Evolutionary conservation across 2,888 invertebrate species (phyloP).

Genomic region (Timandra comae): DNA sequence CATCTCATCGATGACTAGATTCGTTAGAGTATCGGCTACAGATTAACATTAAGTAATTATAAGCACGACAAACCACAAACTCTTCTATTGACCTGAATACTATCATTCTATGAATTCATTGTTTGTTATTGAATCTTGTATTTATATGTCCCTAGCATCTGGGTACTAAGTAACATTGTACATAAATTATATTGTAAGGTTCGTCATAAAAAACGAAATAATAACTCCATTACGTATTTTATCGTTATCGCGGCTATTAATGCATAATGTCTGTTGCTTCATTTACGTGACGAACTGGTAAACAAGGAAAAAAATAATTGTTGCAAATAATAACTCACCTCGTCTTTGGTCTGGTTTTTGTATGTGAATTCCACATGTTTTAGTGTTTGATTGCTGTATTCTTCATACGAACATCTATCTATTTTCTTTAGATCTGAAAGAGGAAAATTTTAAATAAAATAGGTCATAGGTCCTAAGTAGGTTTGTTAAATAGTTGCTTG

Average conservation of each 20-base stretch:
- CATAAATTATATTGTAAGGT: no score
- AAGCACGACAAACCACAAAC: slow-evolving; percentile 23
- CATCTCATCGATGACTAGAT: no score
- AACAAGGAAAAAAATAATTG: slow-evolving; percentile 17
- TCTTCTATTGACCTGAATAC: slow-evolving; percentile 26
- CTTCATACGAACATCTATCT: slow-evolving; percentile 85
- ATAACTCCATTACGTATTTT: no score
- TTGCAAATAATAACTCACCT: slow-evolving; percentile 41
- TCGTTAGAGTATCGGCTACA: no score
- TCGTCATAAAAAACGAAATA: no score
- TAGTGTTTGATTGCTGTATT: slow-evolving; percentile 82
- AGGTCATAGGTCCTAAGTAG: no score
- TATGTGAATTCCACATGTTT: slow-evolving; percentile 78
- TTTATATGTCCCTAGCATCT: background rate
- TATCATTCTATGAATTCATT: slow-evolving; percentile 12
- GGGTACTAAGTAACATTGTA: no score
- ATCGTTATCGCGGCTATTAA: no score
- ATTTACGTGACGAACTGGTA: slow-evolving; percentile 9
- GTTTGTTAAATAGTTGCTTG: no score
- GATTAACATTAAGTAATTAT: slow-evolving; percentile 19
- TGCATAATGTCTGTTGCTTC: no score
- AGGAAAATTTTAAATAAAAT: slow-evolving; percentile 4
- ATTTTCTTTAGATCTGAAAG: slow-evolving; percentile 65
- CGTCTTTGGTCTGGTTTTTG: slow-evolving; percentile 67
- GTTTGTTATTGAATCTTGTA: background rate